Evolutionary conservation across 2,888 invertebrate species (phyloP), one percentile per base, ranked within the genome.

Genomic region (Sminthurinus aureus): DNA sequence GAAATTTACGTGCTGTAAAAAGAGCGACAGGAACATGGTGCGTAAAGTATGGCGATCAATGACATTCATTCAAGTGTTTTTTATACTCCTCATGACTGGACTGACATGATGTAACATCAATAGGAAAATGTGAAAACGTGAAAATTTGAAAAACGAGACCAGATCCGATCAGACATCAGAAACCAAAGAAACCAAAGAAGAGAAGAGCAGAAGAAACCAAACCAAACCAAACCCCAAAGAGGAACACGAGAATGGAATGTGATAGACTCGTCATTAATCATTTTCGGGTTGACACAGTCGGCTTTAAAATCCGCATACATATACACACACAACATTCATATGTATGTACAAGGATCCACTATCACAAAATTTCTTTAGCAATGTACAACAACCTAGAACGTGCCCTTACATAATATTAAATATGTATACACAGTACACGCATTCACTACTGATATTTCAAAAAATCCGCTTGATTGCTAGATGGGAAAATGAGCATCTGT

Each of bases 221-320:
- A 3, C 15, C 64, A 64, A 15, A 64, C 64, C 64, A 18, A 64
- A 15, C 15, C 64, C 3, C 64, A 64, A 15, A 64, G 18, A 38
- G 58, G 58, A 58, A 11, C 18, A 69, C 69, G 18, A 76, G 26
- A 75, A 73, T 64, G 81, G 75, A 71, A 73, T 74, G 76, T 71
- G 82, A 84, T 84, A 80, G 84, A 77, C 81, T 76, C 73, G 76
- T 85, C 85, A 84, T 85, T 85, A 85, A 85, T 85, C 85, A 85
- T 84, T 83, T 85, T 83, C 73, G 73, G 83, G 81, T 85, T 85
- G 85, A 84, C 85, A 84, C 79, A 67, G 15, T 76, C 22, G 75
- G 83, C 79, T 84, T 82, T 84, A 84, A 85, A 84, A 84, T 84
- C 79, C 81, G 58, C 73, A 83, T 81, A 51, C 82, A 78, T 52